Evolutionary conservation across 2,888 invertebrate genomes (phyloP).

Genomic region (Laothoe populi): DNA sequence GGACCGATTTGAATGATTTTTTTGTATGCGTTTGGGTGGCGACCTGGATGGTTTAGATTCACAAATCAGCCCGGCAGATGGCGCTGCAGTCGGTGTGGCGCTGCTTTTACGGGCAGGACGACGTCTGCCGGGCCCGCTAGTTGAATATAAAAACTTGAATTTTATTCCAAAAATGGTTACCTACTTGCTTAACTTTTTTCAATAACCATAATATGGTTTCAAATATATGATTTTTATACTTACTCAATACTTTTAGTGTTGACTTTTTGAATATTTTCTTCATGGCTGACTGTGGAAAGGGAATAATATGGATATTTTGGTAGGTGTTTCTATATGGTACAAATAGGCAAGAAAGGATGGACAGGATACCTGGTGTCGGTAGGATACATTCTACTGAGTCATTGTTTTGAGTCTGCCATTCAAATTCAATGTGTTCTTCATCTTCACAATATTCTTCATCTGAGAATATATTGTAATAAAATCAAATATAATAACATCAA

Average conservation of each 20-base stretch:
- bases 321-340: too few relatives aligned
- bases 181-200: too few relatives aligned
- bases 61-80: too few relatives aligned
- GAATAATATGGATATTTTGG: constrained; percentile 18
- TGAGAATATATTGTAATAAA: constrained; percentile 34
- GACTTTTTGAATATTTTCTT: constrained; percentile 31
- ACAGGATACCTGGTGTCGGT: constrained; percentile 57
- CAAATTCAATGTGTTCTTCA: constrained; percentile 67
- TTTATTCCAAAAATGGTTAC: too few relatives aligned
- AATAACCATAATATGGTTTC: too few relatives aligned
- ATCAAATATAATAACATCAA: constrained; percentile 58
- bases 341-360: constrained; percentile 36
- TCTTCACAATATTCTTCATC: constrained; percentile 67
- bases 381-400: constrained; percentile 41
- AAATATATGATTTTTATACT: constrained; percentile 22
- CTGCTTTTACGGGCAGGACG: too few relatives aligned
- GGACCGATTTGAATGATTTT: too few relatives aligned
- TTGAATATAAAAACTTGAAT: too few relatives aligned
- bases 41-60: too few relatives aligned
- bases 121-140: too few relatives aligned
- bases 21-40: too few relatives aligned
- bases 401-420: constrained; percentile 60
- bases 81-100: too few relatives aligned
- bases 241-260: constrained; percentile 34
- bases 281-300: constrained; percentile 41